phyloP scores from a whole-genome alignment of 2,113 vertebrate species.

The Sialia sialis region DNA sequence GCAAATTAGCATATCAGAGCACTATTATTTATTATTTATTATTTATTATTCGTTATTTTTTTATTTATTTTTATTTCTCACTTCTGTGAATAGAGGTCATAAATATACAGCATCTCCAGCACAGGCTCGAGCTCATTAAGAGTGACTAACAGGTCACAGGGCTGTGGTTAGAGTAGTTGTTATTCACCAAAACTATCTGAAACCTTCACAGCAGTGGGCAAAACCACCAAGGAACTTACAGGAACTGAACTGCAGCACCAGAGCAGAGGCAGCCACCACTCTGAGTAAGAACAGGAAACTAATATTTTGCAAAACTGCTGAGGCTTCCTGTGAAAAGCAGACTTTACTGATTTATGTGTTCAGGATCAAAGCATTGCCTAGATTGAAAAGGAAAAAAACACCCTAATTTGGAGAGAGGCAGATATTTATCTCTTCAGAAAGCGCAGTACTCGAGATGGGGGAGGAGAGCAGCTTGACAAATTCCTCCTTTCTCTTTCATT shows the following conservation, averaged over 20 bases:
- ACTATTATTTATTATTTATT: neutral
- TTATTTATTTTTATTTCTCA: neutral
- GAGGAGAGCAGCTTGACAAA: neutral
- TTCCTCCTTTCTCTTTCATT: neutral
- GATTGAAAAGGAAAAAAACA: neutral
- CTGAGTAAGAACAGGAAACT: neutral
- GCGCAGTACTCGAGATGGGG: neutral
- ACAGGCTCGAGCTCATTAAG: neutral
- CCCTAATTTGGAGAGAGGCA: neutral
- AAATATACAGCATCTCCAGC: neutral
- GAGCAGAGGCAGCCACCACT: neutral
- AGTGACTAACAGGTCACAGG: neutral
- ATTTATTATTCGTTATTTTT: too few relatives aligned
- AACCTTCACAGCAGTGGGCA: neutral
- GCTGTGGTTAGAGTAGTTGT: neutral
- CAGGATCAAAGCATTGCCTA: neutral
- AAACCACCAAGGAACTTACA: neutral
- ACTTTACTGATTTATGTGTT: neutral
- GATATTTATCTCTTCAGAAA: neutral
- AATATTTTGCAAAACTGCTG: neutral
- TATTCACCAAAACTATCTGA: neutral
- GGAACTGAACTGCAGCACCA: neutral
- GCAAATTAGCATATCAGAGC: neutral
- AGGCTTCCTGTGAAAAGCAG: neutral
- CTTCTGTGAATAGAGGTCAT: neutral